Conservation (phyloP, 2,797 vertebrate species). For the Chloroceryle inda region DNA sequence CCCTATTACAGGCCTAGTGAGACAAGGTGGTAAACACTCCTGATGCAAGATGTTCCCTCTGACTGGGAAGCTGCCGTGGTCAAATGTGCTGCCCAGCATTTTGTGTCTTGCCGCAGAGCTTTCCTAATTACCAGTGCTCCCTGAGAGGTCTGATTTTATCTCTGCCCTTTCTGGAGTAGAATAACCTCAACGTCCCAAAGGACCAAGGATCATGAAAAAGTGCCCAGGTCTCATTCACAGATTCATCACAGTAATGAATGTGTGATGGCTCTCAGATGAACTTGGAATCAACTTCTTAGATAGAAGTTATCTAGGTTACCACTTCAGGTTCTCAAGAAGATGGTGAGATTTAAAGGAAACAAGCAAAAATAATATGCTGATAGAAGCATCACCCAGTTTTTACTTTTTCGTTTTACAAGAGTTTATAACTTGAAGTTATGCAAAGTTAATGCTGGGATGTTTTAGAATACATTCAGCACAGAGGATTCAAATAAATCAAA, state of each 20-base stretch:
- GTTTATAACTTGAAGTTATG: not conserved
- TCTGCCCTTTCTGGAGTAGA: not conserved
- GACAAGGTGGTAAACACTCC: not conserved
- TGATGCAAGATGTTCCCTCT: not conserved
- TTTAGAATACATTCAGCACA: conserved; percentile 3
- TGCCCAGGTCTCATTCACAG: not conserved
- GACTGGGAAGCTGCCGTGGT: accelerated
- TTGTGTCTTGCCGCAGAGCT: not conserved
- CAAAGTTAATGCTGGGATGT: not conserved
- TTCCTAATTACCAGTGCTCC: not conserved
- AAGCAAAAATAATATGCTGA: not conserved
- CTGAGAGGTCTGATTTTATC: not conserved
- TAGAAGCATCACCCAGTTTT: not conserved
- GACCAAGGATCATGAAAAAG: not conserved
- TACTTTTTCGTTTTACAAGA: not conserved
- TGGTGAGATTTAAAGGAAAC: not conserved
- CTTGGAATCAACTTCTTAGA: not conserved
- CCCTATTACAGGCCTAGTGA: not conserved
- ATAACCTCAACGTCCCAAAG: accelerated
- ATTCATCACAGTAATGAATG: not conserved
- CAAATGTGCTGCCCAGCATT: not conserved
- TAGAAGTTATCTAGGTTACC: not conserved
- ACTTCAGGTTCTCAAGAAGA: not conserved
- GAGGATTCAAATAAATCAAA: conserved; percentile 36
- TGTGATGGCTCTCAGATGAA: not conserved